Evolutionary conservation across 2,797 vertebrate genomes (phyloP).

Genomic region (Rhynchotus rufescens): DNA sequence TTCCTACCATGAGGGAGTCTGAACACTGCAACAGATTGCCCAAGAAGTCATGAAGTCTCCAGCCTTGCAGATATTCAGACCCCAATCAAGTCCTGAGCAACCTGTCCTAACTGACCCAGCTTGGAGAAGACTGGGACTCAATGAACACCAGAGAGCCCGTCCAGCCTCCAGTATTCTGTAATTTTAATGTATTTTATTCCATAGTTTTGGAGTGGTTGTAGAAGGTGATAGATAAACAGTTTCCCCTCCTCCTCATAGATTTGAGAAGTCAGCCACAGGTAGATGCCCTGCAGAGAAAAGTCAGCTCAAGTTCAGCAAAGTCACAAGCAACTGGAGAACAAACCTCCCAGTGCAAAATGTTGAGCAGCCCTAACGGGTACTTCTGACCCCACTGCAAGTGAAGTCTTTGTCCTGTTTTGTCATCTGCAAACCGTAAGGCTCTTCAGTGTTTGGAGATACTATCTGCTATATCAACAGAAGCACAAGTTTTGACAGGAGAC

Average conservation of each 20-base stretch:
- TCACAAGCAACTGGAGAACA: neutral
- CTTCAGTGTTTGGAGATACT: neutral
- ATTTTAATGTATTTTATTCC: neutral
- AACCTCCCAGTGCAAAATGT: neutral
- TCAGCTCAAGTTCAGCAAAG: neutral
- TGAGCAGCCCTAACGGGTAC: neutral
- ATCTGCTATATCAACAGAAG: neutral
- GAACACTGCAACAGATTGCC: neutral
- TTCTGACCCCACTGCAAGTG: neutral
- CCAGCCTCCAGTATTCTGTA: neutral
- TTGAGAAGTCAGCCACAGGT: neutral
- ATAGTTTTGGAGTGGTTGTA: neutral
- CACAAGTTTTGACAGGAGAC: neutral
- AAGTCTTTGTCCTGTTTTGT: neutral
- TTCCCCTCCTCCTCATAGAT: neutral
- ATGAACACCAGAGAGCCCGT: neutral
- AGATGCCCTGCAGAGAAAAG: neutral
- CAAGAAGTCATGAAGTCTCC: neutral
- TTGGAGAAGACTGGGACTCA: neutral
- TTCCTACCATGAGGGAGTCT: neutral
- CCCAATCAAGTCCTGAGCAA: neutral
- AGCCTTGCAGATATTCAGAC: neutral
- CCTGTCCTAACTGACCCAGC: neutral
- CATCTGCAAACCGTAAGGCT: neutral
- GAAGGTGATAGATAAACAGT: neutral